Base-by-base conservation (phyloP, 2,888 invertebrate species). In the Coenonympha arcania region DNA sequence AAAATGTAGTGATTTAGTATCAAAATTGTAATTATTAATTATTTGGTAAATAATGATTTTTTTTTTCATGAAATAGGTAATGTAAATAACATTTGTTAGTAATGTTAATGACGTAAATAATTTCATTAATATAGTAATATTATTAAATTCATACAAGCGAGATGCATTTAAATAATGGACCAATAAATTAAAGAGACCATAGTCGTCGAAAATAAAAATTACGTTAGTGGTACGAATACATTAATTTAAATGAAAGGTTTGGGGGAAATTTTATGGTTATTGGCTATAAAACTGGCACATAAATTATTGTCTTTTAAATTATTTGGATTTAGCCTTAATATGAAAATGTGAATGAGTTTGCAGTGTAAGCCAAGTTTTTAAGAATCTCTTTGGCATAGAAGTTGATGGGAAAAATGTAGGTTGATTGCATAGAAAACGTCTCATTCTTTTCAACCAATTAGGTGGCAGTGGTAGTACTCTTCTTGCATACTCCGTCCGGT, bases 161-260 rank as follows among this genome's bases (percentile, higher is more conserved):
- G 28, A 31, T 24, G 34, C 24, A 44, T 47, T 40, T 31, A 24
- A 47, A 40, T 47, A 40, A 47, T 47, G 31, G 24, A 47, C 39
- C 46, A 6, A 44, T 44, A 44, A 44, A 44, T 44, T 34, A 44
- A 16, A 33, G 24, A 16, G 33, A 34, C 22, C 44, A 44, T 44
- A 44, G 24, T 44, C 33, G 34, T 24, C 44, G 34, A 33, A 44
- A 24, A 34, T 44, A 33, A 44, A 44, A 48, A 48, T 42, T 39
- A 47, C 37, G 36, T 43, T 47, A 42, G 51, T 37, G 37, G 31
- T 30, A 47, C 36, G 69, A 68, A 73, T 66, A 66, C 64, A 66
- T 66, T 69, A 73, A 72, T 73, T 68, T 60, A 50, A 52, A 63
- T 67, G 67, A 71, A 68, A 66, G 69, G 68, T 60, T 63, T 61